Evolutionary conservation across 2,888 invertebrate genomes (phyloP).

Genomic region (Pseudococcus viburni): DNA sequence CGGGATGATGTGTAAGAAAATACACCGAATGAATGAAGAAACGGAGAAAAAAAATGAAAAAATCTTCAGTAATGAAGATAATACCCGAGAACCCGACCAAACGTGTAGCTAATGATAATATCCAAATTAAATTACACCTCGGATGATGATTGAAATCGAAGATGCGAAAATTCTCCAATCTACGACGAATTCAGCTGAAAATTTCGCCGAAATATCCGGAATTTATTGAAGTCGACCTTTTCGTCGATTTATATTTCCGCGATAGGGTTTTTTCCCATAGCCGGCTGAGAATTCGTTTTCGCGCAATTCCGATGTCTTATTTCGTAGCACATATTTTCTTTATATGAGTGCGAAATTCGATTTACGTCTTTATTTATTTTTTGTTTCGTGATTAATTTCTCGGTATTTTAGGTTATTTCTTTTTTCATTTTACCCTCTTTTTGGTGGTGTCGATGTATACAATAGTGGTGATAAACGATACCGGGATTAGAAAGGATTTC

Average conservation of each 20-base stretch:
- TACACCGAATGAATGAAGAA: too few relatives aligned
- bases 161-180: not conserved
- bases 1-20: not conserved
- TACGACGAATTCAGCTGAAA: slow-evolving; percentile 1
- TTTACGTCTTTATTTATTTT: slow-evolving; percentile 21
- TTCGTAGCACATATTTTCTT: slow-evolving; percentile 24
- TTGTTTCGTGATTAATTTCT: slow-evolving; percentile 38
- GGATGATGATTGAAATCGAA: slow-evolving; percentile 2
- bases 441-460: not conserved
- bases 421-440: not conserved
- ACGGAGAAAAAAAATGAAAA: not conserved
- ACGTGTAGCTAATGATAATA: slow-evolving; percentile 34
- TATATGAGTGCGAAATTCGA: slow-evolving; percentile 16
- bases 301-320: not conserved
- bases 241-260: not conserved
- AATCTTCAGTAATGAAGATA: slow-evolving; percentile 12
- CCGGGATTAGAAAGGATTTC: slow-evolving; percentile 10
- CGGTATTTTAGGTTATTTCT: not conserved
- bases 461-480: not conserved
- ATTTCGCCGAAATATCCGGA: slow-evolving; percentile 16
- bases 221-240: not conserved
- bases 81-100: not conserved
- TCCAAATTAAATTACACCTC: slow-evolving; percentile 22
- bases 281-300: not conserved
- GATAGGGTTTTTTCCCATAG: not conserved